Conservation (phyloP, 2,888 invertebrate species). For the Xanthorhoe spadicearia region DNA sequence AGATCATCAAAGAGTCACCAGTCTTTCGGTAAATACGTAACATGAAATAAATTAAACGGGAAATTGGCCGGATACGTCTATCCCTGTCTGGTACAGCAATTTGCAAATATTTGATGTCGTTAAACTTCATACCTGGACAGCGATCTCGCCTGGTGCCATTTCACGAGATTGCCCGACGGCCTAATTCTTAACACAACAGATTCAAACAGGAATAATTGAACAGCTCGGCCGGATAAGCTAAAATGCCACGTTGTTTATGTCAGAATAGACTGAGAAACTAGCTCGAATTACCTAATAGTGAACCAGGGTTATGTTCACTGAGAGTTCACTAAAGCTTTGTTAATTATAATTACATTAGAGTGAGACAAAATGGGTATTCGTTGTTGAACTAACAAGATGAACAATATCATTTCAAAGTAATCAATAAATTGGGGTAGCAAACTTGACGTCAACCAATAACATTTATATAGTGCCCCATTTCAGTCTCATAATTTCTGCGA, state of each 20-base stretch:
- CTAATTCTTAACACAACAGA: conserved; percentile 48
- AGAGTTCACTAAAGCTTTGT: conserved; percentile 15
- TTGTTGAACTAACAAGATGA: background rate
- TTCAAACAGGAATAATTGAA: conserved; percentile 36
- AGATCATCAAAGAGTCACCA: conserved; percentile 11
- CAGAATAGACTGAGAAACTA: conserved; percentile 4
- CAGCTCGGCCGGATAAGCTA: conserved; percentile 17
- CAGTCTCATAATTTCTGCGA: background rate
- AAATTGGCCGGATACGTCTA: conserved; percentile 48
- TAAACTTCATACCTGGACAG: conserved; percentile 60
- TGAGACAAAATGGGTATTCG: background rate
- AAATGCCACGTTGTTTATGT: conserved; percentile 21
- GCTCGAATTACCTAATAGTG: conserved; percentile 20
- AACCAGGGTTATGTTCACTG: background rate
- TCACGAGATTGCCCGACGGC: conserved; percentile 48
- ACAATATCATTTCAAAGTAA: too few species aligned
- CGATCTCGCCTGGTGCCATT: conserved; percentile 50
- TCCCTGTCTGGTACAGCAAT: conserved; percentile 47
- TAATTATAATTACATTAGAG: conserved; percentile 9
- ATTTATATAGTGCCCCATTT: background rate
- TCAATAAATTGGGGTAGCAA: background rate
- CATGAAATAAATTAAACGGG: conserved; percentile 48
- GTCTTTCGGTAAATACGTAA: conserved; percentile 29
- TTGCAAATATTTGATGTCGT: conserved; percentile 65
- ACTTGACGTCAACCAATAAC: background rate